Evolutionary conservation across 2,797 vertebrate genomes (phyloP), one percentile per base, ranked within the genome.

Genomic region (Phoeniculus purpureus): DNA sequence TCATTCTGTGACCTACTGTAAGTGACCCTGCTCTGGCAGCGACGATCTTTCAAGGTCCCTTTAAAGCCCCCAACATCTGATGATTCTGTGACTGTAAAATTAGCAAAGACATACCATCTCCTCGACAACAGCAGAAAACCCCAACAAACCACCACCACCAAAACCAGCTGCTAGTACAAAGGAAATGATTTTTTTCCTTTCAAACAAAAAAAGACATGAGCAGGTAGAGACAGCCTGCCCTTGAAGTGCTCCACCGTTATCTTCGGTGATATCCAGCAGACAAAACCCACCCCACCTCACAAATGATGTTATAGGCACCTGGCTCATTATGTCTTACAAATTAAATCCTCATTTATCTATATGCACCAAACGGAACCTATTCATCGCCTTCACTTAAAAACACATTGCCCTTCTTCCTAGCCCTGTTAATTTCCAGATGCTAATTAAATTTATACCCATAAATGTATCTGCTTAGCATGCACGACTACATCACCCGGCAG

Each of bases 391-490:
- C 96, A 96, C 97, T 97, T 97, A 97, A 97, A 97, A 97, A 94
- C 81, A 94, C 94, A 97, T 97, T 97, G 96, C 95, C 97, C 96
- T 97, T 97, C 96, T 96, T 97, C 92, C 95, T 95, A 97, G 95
- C 85, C 94, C 96, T 97, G 96, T 97, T 97, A 97, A 97, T 97
- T 97, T 97, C 95, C 94, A 97, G 90, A 94, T 97, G 95, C 93
- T 97, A 97, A 97, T 97, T 97, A 97, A 97, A 97, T 97, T 97
- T 97, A 97, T 96, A 95, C 91, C 95, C 96, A 95, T 96, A 97
- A 96, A 97, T 95, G 94, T 96, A 96, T 96, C 95, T 97, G 92
- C 94, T 98, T 96, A 96, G 91, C 92, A 97, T 97, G 97, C 95
- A 97, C 68, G 91, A 86, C 94, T 96, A 96, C 93, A 95, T 95